Base-by-base conservation (phyloP, 2,797 vertebrate species). In the Pseudomugil gertrudae region DNA sequence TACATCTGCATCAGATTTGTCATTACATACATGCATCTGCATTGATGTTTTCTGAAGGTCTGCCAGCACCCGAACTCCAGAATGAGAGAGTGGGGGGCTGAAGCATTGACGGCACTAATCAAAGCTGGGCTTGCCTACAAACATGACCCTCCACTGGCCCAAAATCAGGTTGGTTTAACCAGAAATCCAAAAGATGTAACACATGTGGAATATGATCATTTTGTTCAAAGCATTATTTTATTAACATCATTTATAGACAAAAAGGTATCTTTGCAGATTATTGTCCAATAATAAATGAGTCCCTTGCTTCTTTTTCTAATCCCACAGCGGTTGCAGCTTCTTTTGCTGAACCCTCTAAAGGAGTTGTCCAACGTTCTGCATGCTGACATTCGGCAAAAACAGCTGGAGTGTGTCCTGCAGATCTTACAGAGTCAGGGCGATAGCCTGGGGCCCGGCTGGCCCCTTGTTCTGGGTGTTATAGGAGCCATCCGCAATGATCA, bases 31-130 rank as follows among this genome's bases (percentile, higher is more conserved):
- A 51, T 63, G 63, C 76, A 61, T 86, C 35, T 81, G 74, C 66
- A 47, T 85, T 70, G 51, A 43, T 84, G 57, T 78, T 50, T 76
- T 75, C 79, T 79, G 81, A 87, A 99, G 98, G 98, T 99, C 43
- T 99, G 97, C 85, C 98, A 99, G 92, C 98, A 99, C 89, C 96
- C 97, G 17, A 99, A 99, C 79, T 95, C 95, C 77, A 94, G 98
- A 79, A 99, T 99, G 98, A 95, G 98, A 86, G 98, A 99, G 90
- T 99, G 98, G 98, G 98, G 97, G 57, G 98, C 98, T 0, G 98
- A 99, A 90, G 96, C 98, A 14, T 86, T 99, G 90, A 98, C 98
- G 0, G 95, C 97, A 3, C 95, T 99, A 43, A 99, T 99, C 84
- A 99, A 98, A 94, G 96, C 97, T 0, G 97, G 97, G 48, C 92